Conservation (phyloP, 2,113 vertebrate genomes). For the Phocoena phocoena region DNA sequence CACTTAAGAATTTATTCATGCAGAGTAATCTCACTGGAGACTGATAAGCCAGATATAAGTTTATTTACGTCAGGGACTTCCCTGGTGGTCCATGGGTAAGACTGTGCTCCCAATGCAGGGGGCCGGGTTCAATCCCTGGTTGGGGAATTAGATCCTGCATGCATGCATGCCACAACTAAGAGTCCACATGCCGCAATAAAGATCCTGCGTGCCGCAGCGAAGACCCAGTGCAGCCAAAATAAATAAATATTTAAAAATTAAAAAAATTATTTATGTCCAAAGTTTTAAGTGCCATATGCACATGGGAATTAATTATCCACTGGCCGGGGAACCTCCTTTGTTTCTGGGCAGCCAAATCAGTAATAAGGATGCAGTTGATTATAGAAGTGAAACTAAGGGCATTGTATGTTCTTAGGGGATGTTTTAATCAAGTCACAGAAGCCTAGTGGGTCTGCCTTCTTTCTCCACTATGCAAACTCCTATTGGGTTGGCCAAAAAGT, state of each 20-base stretch:
- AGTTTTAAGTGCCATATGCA: not conserved
- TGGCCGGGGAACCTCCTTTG: not conserved
- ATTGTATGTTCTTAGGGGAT: not conserved
- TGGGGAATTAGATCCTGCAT: too few species aligned
- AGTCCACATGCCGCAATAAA: too few species aligned
- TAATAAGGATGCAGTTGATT: constrained; percentile 23
- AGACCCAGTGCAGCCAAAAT: too few species aligned
- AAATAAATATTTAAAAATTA: too few species aligned
- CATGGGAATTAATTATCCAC: constrained; percentile 31
- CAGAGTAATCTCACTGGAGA: constrained; percentile 33
- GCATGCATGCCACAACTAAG: too few species aligned
- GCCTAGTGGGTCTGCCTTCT: not conserved
- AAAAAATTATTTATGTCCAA: not conserved
- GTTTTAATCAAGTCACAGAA: not conserved
- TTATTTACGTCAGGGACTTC: not conserved
- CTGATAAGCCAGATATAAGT: constrained; percentile 26
- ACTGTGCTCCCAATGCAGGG: too few species aligned
- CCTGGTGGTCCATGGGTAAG: too few species aligned
- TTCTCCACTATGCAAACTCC: not conserved
- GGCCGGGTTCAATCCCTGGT: too few species aligned
- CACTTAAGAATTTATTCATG: constrained; percentile 10
- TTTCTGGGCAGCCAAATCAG: constrained; percentile 42
- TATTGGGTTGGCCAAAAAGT: too few species aligned
- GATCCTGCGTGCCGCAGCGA: too few species aligned
- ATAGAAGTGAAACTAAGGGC: constrained; percentile 28